Conservation (phyloP, 1,140 invertebrate genomes). For the Drosophila repletoides region DNA sequence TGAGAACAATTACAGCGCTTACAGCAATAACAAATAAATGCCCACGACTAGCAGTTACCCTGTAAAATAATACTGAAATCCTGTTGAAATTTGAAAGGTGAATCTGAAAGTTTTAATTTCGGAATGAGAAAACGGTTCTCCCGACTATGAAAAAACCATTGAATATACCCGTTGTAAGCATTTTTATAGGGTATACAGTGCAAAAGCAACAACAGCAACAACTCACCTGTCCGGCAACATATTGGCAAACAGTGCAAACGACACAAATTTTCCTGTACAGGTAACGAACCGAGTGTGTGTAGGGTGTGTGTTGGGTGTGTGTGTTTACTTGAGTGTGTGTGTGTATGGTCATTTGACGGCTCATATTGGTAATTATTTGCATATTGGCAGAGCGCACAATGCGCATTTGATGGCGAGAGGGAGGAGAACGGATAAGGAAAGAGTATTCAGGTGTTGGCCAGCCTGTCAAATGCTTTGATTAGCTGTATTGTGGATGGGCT, state of each 20-base stretch:
- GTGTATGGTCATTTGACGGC: conserved; percentile 64
- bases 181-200: no score
- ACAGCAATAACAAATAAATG: conserved; percentile 10
- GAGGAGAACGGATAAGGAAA: neutral
- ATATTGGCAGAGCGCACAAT: conserved; percentile 40
- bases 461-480: conserved; percentile 53
- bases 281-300: conserved; percentile 5
- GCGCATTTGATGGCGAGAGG: neutral
- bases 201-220: conserved; percentile 18
- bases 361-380: conserved; percentile 78
- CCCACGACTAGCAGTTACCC: no score
- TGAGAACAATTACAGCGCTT: conserved; percentile 59
- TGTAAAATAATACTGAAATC: no score
- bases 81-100: no score
- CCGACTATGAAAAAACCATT: no score
- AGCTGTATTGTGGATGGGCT: no score
- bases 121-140: no score
- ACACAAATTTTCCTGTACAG: conserved; percentile 32
- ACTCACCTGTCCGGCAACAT: conserved; percentile 41
- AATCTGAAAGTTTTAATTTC: no score
- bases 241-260: conserved; percentile 49
- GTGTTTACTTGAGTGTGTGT: conserved; percentile 12
- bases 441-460: conserved; percentile 11
- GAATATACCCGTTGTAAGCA: no score
- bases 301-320: neutral